Evolutionary conservation across 2,888 invertebrate species (phyloP).

Genomic region (Drosophila formosana): DNA sequence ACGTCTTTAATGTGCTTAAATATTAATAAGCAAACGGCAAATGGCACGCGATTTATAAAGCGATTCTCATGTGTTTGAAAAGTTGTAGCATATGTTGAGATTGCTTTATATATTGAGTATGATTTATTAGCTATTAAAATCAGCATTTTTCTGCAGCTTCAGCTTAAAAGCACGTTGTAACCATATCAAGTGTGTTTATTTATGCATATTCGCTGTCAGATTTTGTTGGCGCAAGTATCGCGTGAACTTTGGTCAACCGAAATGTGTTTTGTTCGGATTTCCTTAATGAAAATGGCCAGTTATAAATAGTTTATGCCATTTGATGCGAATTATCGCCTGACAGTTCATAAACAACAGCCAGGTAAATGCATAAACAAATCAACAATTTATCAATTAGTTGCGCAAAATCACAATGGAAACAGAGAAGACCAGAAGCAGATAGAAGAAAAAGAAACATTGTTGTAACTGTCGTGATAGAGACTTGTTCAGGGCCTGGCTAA

Average conservation of each 20-base stretch:
- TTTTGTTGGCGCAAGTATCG: conserved; percentile 26
- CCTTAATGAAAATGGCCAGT: conserved; percentile 24
- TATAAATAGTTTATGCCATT: conserved; percentile 49
- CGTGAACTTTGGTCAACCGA: conserved; percentile 37
- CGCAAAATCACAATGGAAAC: conserved; percentile 38
- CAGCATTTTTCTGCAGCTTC: neutral
- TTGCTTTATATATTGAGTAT: neutral
- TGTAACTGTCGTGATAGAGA: conserved; percentile 17
- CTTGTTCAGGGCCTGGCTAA: conserved; percentile 25
- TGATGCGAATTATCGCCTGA: conserved; percentile 35
- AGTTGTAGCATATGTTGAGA: neutral
- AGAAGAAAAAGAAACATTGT: conserved; percentile 1
- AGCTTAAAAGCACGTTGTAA: neutral
- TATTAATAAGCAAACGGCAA: too few relatives aligned
- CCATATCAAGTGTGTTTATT: neutral
- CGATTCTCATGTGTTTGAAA: too few relatives aligned
- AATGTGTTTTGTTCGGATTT: conserved; percentile 28
- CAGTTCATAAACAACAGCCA: conserved; percentile 49
- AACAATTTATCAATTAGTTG: conserved; percentile 57
- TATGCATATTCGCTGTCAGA: conserved; percentile 11
- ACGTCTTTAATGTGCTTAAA: too few relatives aligned
- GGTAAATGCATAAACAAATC: conserved; percentile 49
- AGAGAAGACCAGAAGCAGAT: neutral
- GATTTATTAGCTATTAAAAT: too few relatives aligned
- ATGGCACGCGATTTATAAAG: too few relatives aligned